Evolutionary conservation across 2,113 vertebrate species (phyloP).

Genomic region (Uria lomvia): DNA sequence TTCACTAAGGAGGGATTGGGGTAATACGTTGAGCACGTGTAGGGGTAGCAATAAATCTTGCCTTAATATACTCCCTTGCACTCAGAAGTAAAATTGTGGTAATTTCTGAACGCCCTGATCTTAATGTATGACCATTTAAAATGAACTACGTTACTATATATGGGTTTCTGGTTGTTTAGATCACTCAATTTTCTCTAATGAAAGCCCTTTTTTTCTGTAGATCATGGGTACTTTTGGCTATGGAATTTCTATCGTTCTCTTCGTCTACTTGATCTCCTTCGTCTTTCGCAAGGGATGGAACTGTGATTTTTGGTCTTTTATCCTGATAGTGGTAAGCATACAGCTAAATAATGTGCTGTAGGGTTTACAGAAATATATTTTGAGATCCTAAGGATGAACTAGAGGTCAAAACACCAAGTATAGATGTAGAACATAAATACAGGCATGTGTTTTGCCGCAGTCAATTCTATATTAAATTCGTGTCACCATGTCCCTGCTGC

Average conservation of each 20-base stretch:
- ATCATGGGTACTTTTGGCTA: neutral
- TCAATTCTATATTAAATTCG: neutral
- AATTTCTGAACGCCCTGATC: neutral
- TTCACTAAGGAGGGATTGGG: neutral
- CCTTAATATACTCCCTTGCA: neutral
- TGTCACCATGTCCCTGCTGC: neutral
- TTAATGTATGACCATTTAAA: neutral
- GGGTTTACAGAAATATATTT: neutral
- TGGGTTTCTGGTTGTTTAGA: neutral
- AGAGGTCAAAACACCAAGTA: neutral
- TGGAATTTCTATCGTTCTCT: constrained; percentile 68
- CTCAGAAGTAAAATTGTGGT: neutral
- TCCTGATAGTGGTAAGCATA: constrained; percentile 64
- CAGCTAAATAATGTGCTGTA: neutral
- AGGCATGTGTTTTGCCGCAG: neutral
- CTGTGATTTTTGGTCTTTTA: constrained; percentile 59
- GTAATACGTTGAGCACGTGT: neutral
- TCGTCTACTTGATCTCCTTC: constrained; percentile 66
- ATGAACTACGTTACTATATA: fast-evolving
- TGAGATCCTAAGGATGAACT: neutral
- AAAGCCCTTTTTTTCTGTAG: constrained; percentile 10
- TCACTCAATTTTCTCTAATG: neutral
- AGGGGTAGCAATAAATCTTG: neutral
- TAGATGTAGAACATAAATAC: neutral
- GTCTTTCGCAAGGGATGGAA: constrained; percentile 37